Conservation (phyloP, 2,888 invertebrate species). For the Drosophila diplacantha region DNA sequence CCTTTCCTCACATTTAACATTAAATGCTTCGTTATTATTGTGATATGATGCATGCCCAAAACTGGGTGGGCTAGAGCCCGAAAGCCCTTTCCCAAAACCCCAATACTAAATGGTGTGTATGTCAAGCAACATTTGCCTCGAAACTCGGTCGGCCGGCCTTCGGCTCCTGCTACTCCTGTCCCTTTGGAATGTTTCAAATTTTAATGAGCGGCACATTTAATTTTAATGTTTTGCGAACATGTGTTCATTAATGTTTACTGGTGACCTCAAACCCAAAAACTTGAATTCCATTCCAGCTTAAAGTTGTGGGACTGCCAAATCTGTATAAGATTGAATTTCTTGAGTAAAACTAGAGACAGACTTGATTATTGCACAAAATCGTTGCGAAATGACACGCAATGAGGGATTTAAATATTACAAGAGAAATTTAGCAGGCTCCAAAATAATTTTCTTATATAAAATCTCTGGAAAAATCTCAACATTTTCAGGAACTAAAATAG, state of each 20-base stretch:
- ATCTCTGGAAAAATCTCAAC: no score
- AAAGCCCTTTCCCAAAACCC: constrained; percentile 10
- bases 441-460: no score
- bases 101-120: constrained; percentile 25
- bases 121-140: constrained; percentile 38
- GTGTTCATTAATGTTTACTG: constrained; percentile 61
- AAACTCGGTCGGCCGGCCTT: constrained; percentile 24
- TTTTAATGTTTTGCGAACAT: constrained; percentile 67
- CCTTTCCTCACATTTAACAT: constrained; percentile 59
- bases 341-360: no score
- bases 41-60: constrained; percentile 49
- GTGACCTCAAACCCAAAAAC: constrained; percentile 21
- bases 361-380: not conserved
- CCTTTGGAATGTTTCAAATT: constrained; percentile 58
- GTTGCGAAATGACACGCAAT: no score
- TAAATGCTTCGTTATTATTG: constrained; percentile 71
- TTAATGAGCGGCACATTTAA: constrained; percentile 67
- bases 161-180: constrained; percentile 4
- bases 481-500: no score
- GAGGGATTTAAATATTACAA: no score
- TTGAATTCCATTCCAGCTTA: constrained; percentile 14
- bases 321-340: constrained; percentile 35
- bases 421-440: no score
- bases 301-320: constrained; percentile 25
- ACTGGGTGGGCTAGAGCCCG: constrained; percentile 2